Percentiles rank a stretch among this genome's conserved stretches.
Conservation (phyloP, 2,113 vertebrate genomes). For the Pelobates fuscus region DNA sequence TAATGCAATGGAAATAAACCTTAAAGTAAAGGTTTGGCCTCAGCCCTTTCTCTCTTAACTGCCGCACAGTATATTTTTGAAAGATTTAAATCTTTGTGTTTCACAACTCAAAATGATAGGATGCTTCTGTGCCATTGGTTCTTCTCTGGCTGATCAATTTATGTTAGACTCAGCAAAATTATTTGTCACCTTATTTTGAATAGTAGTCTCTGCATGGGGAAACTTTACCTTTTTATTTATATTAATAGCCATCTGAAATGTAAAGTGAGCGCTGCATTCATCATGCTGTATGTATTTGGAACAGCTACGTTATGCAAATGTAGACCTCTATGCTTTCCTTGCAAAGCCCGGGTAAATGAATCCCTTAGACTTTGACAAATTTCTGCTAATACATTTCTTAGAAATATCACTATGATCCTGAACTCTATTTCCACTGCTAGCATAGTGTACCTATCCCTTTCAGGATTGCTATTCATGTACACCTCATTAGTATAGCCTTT, state of each 20-base stretch:
- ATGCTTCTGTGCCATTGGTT: not conserved
- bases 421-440: not conserved
- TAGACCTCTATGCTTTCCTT: not conserved
- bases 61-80: constrained; percentile 8
- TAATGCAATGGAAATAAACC: too few species aligned
- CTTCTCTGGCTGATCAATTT: constrained; percentile 2
- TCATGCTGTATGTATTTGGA: not conserved
- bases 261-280: not conserved
- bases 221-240: not conserved
- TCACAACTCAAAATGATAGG: constrained; percentile 6
- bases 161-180: constrained; percentile 20
- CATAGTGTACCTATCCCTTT: not conserved
- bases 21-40: too few species aligned
- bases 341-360: not conserved
- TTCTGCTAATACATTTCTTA: too few species aligned
- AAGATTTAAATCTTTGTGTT: constrained; percentile 18
- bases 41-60: too few species aligned
- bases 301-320: constrained; percentile 1
- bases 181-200: constrained; percentile 19
- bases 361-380: not conserved
- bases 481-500: too few species aligned
- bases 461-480: not conserved
- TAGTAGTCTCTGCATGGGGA: not conserved
- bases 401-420: not conserved
- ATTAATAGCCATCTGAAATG: not conserved